A percentile compares a stretch with the other conserved stretches of the same genome.
phyloP scores from a whole-genome alignment of 2,888 invertebrate species.

The Aethes cnicana region DNA sequence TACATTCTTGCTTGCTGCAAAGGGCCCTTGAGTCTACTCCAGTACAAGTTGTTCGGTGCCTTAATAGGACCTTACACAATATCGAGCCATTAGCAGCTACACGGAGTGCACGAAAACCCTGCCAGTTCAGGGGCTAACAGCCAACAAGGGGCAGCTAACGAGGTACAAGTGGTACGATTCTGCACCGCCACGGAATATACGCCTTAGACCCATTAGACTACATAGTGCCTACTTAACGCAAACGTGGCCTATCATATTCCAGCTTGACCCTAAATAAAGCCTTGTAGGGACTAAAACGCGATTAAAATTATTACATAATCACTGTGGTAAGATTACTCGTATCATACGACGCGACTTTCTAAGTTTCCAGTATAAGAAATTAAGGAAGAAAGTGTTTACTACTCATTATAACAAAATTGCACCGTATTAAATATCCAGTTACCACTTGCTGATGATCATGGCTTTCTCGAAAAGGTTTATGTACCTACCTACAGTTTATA shows the following conservation, averaged over 20 bases:
- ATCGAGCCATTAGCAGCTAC: slow-evolving; percentile 1
- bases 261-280: background rate
- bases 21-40: too few species aligned
- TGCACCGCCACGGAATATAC: slow-evolving; percentile 5
- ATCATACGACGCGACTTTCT: too few species aligned
- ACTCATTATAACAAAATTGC: too few species aligned
- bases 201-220: slow-evolving; percentile 18
- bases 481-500: too few species aligned
- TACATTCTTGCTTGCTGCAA: too few species aligned
- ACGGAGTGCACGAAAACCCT: slow-evolving; percentile 9
- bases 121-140: slow-evolving; percentile 52
- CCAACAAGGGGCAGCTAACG: slow-evolving; percentile 53
- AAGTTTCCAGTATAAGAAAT: too few species aligned
- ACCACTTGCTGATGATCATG: too few species aligned
- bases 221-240: slow-evolving; percentile 18
- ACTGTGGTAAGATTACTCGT: background rate
- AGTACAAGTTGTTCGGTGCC: too few species aligned
- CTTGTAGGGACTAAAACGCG: background rate
- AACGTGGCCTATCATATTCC: slow-evolving; percentile 12
- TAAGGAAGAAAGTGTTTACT: too few species aligned
- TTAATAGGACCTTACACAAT: slow-evolving; percentile 1
- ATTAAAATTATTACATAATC: slow-evolving; percentile 2
- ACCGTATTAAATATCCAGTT: too few species aligned
- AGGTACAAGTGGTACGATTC: slow-evolving; percentile 38
- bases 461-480: too few species aligned